Base-by-base conservation (phyloP, 2,888 invertebrate genomes). In the Adelphocoris suturalis region DNA sequence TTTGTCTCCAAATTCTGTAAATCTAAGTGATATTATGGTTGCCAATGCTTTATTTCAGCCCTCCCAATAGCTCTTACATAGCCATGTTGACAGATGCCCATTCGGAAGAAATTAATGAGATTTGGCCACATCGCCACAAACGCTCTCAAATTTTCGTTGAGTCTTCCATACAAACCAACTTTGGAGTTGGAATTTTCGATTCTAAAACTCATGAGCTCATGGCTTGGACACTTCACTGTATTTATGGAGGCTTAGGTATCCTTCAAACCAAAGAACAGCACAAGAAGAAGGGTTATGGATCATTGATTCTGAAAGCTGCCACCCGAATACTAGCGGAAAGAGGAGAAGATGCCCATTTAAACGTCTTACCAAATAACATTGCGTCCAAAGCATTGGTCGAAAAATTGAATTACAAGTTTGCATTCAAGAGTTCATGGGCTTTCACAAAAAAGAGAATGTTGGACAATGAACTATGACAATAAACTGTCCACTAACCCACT, bases 201-300 rank as follows among this genome's bases (percentile, higher is more conserved):
- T 78, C 80, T 12, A 76, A 81, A 13, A 28, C 27, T 16, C 48
- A 52, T 3, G 86, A 90, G 37, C 89, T 91, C 7, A n/a, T 90
- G 16, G 82, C 91, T 16, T 91, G 91, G 91, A 89, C 89, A 16
- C 47, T 90, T n/a, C 78, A 80, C 16, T 90, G 55, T 37, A 89
- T 90, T 55, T 90, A 91, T 55, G 91, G 91, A 37, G 90, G 90
- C 9, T 12, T 91, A n/a, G 91, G 91, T 0, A 81, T 46, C 0
- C 87, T 90, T 12, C 90, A 90, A n/a, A 90, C 90, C 16, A 37
- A 76, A 27, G 90, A 90, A 16, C 23, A 28, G 55, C 88, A 90
- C 46, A 76, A 61, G 57, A 90, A 80, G 37, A 90, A 90, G 84
- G 90, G 90, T 9, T 90, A 90, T 52, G 90, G 75, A 16, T 46